phyloP scores from a whole-genome alignment of 2,113 vertebrate genomes.

The Pelobates fuscus region DNA sequence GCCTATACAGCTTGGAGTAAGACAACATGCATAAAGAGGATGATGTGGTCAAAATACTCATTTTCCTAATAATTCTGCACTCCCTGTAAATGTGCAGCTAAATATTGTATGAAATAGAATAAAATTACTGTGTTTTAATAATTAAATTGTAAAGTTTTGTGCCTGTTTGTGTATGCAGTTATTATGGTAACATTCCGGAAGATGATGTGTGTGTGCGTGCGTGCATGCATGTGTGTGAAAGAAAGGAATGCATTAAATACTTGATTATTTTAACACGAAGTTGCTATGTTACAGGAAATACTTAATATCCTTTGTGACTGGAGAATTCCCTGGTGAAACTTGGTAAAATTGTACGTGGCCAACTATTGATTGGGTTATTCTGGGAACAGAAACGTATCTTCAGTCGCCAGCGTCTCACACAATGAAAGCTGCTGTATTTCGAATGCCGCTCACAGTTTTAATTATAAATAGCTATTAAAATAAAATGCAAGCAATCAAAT shows the following conservation, averaged over 20 bases:
- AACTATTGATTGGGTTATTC: slow-evolving; percentile 28
- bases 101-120: too few relatives aligned
- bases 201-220: too few relatives aligned
- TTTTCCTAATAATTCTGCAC: too few relatives aligned
- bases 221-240: background rate
- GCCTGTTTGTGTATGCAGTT: too few relatives aligned
- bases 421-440: slow-evolving; percentile 23
- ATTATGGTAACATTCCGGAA: too few relatives aligned
- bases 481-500: slow-evolving; percentile 45
- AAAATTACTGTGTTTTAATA: too few relatives aligned
- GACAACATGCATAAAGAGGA: too few relatives aligned
- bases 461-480: slow-evolving; percentile 42
- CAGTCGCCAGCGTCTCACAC: slow-evolving; percentile 11
- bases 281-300: slow-evolving; percentile 5
- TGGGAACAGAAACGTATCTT: slow-evolving; percentile 28
- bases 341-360: slow-evolving; percentile 1
- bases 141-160: too few relatives aligned
- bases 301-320: background rate
- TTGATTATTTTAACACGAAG: background rate
- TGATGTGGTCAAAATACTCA: too few relatives aligned
- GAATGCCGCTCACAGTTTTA: slow-evolving; percentile 33
- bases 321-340: slow-evolving; percentile 16
- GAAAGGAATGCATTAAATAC: background rate
- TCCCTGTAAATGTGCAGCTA: too few relatives aligned
- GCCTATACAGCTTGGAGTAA: too few relatives aligned